Base-by-base conservation (phyloP, 1,140 invertebrate genomes). In the Dermatophagoides farinae region DNA sequence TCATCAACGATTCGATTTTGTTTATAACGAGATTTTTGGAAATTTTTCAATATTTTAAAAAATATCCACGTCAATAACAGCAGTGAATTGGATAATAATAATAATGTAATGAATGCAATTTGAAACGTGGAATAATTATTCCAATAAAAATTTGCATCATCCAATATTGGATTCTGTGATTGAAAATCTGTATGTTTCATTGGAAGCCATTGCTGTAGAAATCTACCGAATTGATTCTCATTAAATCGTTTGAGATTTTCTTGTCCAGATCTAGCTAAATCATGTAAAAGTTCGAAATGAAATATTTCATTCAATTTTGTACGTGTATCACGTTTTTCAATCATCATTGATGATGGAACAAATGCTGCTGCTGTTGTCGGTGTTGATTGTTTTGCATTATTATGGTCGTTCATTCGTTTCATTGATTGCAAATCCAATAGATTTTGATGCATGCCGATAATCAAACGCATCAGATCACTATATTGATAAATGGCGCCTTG, bases 381-480 rank as follows among this genome's bases (percentile, higher is more conserved):
- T 8, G 31, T 2, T 31, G 2, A 4, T 31, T 31, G 31, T 2
- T 31, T 31, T 31, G 31, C 2, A 31, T 31, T 31, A n/a, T n/a
- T n/a, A n/a, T 31, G 31, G 2, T 4, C 8, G 2, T 31, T 2
- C 31, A 31, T 31, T 31, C 31, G 31, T 31, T n/a, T 44, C 31
- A 8, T 8, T 2, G 31, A 31, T 31, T 31, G 2, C 2, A 31
- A 2, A n/a, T 55, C 53, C 14, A 55, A n/a, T 2, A 23, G 25
- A 25, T 44, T 39, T 14, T 55, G 14, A 44, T 55, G 53, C 2
- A 55, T 44, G 4, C 11, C 10, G 6, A 1, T 38, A 20, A 55
- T 18, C 25, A 55, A 23, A 23, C 53, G 53, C 53, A 55, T 55
- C 25, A 55, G 14, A 44, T 55, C 53, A 25, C n/a, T 44, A 23